Conservation (phyloP, 2,888 invertebrate species). For the Leptinotarsa tumamoca region DNA sequence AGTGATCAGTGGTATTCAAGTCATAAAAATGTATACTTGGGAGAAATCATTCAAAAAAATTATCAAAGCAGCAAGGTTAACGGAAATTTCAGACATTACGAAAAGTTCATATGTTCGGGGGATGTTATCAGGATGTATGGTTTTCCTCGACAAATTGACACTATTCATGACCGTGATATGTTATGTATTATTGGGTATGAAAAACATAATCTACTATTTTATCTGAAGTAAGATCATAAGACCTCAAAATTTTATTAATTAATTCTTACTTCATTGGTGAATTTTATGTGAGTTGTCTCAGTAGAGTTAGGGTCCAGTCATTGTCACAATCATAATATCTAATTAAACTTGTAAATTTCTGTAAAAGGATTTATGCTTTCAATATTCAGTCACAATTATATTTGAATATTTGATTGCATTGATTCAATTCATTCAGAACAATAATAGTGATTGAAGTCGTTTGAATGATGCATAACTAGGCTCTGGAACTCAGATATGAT, state of each 20-base stretch:
- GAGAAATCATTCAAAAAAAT: slow-evolving; percentile 84
- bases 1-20: slow-evolving; percentile 86
- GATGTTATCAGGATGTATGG: slow-evolving; percentile 72
- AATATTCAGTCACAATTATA: too few species aligned
- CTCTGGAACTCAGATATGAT: too few species aligned
- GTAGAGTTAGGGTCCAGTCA: too few species aligned
- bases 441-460: too few species aligned
- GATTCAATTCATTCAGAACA: too few species aligned
- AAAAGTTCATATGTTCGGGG: slow-evolving; percentile 74
- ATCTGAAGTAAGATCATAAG: too few species aligned
- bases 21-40: slow-evolving; percentile 69
- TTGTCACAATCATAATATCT: too few species aligned
- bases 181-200: slow-evolving; percentile 75
- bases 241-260: too few species aligned
- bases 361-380: too few species aligned
- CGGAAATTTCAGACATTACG: slow-evolving; percentile 75
- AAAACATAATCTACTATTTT: not conserved
- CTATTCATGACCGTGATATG: slow-evolving; percentile 81
- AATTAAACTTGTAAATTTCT: not conserved
- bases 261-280: not conserved
- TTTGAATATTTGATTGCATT: too few species aligned
- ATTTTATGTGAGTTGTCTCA: too few species aligned
- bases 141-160: slow-evolving; percentile 86
- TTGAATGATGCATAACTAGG: too few species aligned
- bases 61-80: slow-evolving; percentile 76